Percentiles rank a stretch among this genome's conserved stretches.
These are phyloP conservation scores for Ennomos erosarius DNA, from an alignment of 2,888 invertebrate species.

Conservation along the genomic window DNA sequence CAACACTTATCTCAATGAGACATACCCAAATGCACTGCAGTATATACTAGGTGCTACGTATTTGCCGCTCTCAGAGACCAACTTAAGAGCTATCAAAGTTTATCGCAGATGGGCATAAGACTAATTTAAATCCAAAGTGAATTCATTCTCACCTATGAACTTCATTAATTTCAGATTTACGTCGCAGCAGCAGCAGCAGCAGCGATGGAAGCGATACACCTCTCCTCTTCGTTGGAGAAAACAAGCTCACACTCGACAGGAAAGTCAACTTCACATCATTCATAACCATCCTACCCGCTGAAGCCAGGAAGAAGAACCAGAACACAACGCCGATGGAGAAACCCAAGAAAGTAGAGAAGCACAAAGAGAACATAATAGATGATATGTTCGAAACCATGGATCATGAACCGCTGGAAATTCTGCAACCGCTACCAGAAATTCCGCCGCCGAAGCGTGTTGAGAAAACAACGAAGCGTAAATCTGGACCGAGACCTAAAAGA, in stretches of 20 bases:
- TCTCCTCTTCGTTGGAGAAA: constrained; percentile 31
- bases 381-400: constrained; percentile 27
- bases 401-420: constrained; percentile 24
- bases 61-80: no score
- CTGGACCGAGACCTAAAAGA: constrained; percentile 14
- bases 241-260: constrained; percentile 48
- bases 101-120: no score
- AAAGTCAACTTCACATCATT: constrained; percentile 57
- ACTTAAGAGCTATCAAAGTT: no score
- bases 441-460: constrained; percentile 12
- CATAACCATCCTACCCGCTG: constrained; percentile 54
- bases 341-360: constrained; percentile 19
- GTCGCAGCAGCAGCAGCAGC: constrained; percentile 36
- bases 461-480: constrained; percentile 12
- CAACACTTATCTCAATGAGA: no score
- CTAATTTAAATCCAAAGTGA: neutral
- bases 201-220: constrained; percentile 37
- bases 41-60: no score
- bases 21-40: no score
- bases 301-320: constrained; percentile 32
- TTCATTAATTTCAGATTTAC: constrained; percentile 36
- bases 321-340: constrained; percentile 7
- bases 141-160: constrained; percentile 24
- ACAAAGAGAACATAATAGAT: constrained; percentile 23
- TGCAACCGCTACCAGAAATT: constrained; percentile 18